Evolutionary conservation across 2,888 invertebrate genomes (phyloP), one percentile per base, ranked within the genome.

Genomic region (Smittia aterrima): DNA sequence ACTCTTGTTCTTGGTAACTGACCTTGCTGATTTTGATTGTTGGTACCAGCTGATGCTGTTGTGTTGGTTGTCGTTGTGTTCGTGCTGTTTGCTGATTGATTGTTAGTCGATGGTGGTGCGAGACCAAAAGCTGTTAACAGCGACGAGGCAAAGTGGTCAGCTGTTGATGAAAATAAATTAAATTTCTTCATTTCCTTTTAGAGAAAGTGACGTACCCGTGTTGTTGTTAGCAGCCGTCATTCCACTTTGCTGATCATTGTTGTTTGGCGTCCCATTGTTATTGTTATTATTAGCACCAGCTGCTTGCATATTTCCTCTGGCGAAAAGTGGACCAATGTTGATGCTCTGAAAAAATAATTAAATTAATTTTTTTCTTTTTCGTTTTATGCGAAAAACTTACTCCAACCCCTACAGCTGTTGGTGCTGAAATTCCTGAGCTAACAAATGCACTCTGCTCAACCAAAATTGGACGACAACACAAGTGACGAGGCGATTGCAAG

Each of bases 391-490:
- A n/a, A n/a, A 47, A 20, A 72, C 25, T 58, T 27, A 73, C 66
- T 1, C 74, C 66, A 47, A 74, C 74, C 27, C 66, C 66, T 24
- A 64, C 64, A 22, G 62, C 68, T 70, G 22, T 16, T 9, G 74
- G 74, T 9, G 38, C 22, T 16, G 71, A 18, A 38, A 72, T 64
- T 82, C 82, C 75, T 0, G 83, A 82, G 74, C 82, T 82, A 18
- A 83, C 82, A 75, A 82, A 83, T 32, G 83, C 83, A 41, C 86
- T 87, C 79, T 90, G 90, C 78, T 90, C 90, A 38, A 91, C 87
- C 38, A 90, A 82, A 76, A 90, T 88, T n/a, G 91, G 90, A 41
- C 90, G 86, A 78, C 91, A 90, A 70, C 88, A 84, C 54, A 93
- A 84, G 75, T 87, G 86, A 75, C 93, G 85, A 0, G 92, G 92